phyloP scores from a whole-genome alignment of 2,888 invertebrate species.

The Dysmachus trigonus region DNA sequence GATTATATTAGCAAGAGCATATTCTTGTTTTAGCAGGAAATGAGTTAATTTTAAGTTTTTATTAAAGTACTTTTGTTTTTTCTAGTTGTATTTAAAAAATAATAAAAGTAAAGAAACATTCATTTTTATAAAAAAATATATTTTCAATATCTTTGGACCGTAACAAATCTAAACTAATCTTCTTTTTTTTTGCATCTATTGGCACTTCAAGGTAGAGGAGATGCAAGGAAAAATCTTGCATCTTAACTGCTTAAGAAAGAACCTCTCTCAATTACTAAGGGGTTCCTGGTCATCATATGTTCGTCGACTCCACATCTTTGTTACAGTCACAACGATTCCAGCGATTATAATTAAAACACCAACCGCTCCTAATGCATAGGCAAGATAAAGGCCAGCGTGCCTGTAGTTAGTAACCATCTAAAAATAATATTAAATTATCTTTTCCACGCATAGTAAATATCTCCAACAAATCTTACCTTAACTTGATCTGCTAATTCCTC shows the following conservation, averaged over 20 bases:
- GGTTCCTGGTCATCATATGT: constrained; percentile 25
- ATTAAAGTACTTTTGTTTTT: no score
- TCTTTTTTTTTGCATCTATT: not conserved
- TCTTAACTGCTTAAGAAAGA: not conserved
- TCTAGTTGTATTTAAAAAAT: no score
- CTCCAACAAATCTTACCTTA: constrained; percentile 53
- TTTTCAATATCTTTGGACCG: not conserved
- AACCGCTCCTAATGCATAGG: constrained; percentile 56
- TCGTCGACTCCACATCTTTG: constrained; percentile 57
- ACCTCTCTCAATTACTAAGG: constrained; percentile 14
- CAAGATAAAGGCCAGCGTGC: constrained; percentile 58
- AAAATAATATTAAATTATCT: constrained; percentile 37
- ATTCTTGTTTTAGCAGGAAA: no score
- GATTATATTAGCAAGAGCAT: no score
- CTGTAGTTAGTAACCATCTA: constrained; percentile 59
- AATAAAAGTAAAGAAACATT: not conserved
- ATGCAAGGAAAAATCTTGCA: not conserved
- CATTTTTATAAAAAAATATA: not conserved
- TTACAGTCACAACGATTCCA: constrained; percentile 58
- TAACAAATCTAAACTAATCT: not conserved
- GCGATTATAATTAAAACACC: constrained; percentile 57
- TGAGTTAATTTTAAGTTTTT: no score
- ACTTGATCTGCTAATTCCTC: constrained; percentile 67
- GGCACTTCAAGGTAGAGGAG: constrained; percentile 4
- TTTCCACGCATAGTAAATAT: not conserved